Evolutionary conservation across 2,888 invertebrate genomes (phyloP), one percentile per base, ranked within the genome.

Genomic region (Drosophila tripunctata): DNA sequence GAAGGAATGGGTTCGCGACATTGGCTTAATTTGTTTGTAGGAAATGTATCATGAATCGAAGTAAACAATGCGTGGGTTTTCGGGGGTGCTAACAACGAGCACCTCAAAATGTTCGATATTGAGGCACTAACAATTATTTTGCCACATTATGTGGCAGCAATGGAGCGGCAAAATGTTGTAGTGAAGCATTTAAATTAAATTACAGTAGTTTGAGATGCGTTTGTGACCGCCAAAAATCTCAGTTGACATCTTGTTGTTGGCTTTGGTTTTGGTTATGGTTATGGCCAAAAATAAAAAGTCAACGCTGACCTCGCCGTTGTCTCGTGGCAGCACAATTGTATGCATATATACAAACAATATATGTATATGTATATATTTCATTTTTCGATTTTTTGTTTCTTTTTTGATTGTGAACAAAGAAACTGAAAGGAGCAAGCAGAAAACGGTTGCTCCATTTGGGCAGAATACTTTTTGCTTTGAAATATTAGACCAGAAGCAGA

Each of bases 401-500:
- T 10, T 4, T 45, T 47, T 36, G 44, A 10, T 14, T 41, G 22
- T 17, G 33, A 83, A 86, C 86, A 86, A 82, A 86, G 86, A 77
- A 82, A 79, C 75, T 41, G 77, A 86, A 81, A 79, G 81, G 86
- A 45, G 41, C 54, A 65, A 76, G 51, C 38, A 43, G 51, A 56
- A 62, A 71, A 52, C 45, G 50, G 51, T 57, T 65, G 78, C 61
- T 77, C 67, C 66, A 65, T 77, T 81, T 76, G 64, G 61, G 68
- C 68, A 68, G 58, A 63, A n/a, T n/a, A n/a, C n/a, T 43, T 47
- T 77, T 75, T 44, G 57, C 66, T 69, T 64, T 75, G 78, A 78
- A 77, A 77, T 87, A 83, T 87, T 84, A 78, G 75, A 81, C 85
- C 77, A 86, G 73, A 86, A 80, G 83, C 80, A 85, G 85, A 76